Evolutionary conservation across 2,797 vertebrate species (phyloP).

Genomic region (Protonibea diacanthus): DNA sequence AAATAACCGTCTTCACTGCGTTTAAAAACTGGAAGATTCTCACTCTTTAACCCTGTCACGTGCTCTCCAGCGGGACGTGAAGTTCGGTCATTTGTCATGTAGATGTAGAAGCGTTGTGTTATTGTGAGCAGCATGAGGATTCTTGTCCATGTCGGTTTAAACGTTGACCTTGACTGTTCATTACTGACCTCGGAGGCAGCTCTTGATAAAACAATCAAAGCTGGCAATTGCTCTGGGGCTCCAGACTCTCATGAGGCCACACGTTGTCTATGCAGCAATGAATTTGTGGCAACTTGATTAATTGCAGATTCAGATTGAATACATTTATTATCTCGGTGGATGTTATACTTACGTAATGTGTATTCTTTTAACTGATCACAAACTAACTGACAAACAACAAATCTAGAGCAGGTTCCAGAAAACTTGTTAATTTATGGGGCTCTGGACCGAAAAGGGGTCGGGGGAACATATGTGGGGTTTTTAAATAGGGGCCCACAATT

Average conservation of each 20-base stretch:
- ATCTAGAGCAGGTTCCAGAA: conserved; percentile 17
- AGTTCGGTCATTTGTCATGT: background rate
- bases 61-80: background rate
- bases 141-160: background rate
- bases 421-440: background rate
- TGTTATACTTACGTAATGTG: background rate
- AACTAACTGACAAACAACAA: conserved; percentile 1
- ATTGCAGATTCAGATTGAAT: background rate
- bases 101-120: background rate
- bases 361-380: background rate
- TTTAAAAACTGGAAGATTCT: background rate
- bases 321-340: no score
- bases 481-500: background rate
- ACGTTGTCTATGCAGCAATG: background rate
- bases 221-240: background rate
- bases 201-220: conserved; percentile 8
- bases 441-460: background rate
- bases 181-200: background rate
- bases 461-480: background rate
- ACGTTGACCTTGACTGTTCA: background rate
- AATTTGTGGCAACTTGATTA: conserved; percentile 1
- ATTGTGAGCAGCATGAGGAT: background rate
- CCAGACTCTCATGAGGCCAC: background rate
- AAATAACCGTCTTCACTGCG: background rate
- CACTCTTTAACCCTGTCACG: background rate